These are phyloP conservation scores for Montipora cactus DNA, from an alignment of 64 coral and sea anemone genomes.

Conservation along the genomic window DNA sequence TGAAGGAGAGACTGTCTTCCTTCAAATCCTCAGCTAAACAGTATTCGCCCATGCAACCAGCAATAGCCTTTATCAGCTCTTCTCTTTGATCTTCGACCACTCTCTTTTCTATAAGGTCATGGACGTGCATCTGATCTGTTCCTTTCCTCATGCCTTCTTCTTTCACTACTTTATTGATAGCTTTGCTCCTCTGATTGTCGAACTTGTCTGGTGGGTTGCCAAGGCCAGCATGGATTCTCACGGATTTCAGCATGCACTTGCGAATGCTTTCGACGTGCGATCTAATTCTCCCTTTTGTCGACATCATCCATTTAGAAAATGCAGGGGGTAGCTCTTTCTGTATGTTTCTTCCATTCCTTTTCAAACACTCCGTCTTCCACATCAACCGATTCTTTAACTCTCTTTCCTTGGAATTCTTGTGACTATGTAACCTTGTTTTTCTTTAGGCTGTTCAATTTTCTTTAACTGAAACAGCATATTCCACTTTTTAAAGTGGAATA, in stretches of 20 bases:
- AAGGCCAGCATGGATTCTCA: constrained; percentile 52
- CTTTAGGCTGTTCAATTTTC: too few species aligned
- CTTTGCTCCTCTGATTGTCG: constrained; percentile 62
- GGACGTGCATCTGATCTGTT: constrained; percentile 15
- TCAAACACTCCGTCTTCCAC: constrained; percentile 20
- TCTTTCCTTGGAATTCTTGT: constrained; percentile 44
- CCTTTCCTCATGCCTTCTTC: constrained; percentile 45
- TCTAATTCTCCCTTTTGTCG: constrained; percentile 6
- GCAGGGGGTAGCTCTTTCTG: background rate
- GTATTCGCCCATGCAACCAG: constrained; percentile 60
- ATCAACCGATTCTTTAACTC: constrained; percentile 24
- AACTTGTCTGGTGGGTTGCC: constrained; percentile 64
- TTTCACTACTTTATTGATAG: constrained; percentile 62
- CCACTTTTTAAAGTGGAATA: too few species aligned
- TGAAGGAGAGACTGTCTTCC: too few species aligned
- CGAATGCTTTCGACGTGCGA: constrained; percentile 15
- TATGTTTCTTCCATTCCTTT: background rate
- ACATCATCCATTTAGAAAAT: constrained; percentile 25
- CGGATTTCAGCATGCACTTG: constrained; percentile 53
- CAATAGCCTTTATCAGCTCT: constrained; percentile 66
- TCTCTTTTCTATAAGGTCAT: constrained; percentile 63
- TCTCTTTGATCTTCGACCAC: constrained; percentile 61
- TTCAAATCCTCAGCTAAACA: constrained; percentile 38
- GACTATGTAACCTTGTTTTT: constrained; percentile 36
- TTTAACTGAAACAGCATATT: too few species aligned